Percentiles rank a stretch among this genome's conserved stretches.
Conservation (phyloP, 2,113 vertebrate species). For the Tyto alba region DNA sequence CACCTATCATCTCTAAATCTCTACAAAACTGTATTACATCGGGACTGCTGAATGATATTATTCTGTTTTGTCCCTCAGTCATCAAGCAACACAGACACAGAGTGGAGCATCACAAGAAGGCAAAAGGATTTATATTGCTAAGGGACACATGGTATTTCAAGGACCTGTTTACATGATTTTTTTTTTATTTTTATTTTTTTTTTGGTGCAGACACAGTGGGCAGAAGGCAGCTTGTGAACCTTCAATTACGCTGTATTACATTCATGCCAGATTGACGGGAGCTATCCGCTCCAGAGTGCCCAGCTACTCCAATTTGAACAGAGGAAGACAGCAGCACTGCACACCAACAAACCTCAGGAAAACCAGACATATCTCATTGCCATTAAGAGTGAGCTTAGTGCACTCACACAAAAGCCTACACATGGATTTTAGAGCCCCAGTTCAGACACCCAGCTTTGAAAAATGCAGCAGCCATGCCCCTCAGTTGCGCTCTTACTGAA, state of each 20-base stretch:
- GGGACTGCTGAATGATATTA: background rate
- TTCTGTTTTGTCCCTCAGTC: background rate
- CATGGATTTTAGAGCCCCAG: background rate
- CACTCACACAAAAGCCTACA: background rate
- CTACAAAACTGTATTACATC: background rate
- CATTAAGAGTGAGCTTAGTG: background rate
- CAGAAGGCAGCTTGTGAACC: background rate
- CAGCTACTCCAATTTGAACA: background rate
- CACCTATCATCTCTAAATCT: background rate
- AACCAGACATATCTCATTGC: background rate
- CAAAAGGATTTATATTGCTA: no score
- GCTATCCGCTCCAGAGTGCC: background rate
- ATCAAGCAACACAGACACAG: background rate
- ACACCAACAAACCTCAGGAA: background rate
- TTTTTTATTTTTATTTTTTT: no score
- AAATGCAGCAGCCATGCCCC: background rate
- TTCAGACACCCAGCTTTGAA: background rate
- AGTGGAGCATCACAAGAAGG: background rate
- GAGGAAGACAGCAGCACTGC: background rate
- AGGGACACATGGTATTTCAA: background rate
- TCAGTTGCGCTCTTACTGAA: background rate
- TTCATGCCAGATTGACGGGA: background rate
- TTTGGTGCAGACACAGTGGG: background rate
- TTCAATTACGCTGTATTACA: fast-evolving
- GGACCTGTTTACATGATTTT: background rate